Base-by-base conservation (phyloP, 2,113 vertebrate genomes). In the Phycodurus eques region DNA sequence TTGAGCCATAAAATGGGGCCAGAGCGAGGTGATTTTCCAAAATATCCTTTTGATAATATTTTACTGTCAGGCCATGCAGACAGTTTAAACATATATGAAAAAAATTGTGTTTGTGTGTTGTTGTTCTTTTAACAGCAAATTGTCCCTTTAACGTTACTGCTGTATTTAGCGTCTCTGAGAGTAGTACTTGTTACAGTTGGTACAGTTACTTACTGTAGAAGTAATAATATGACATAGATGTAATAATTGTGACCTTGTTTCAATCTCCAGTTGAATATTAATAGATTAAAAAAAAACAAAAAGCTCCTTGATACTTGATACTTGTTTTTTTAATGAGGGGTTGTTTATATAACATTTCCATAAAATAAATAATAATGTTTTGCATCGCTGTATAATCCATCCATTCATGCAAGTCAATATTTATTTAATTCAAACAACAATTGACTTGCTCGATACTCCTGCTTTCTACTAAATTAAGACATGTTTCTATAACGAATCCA, bases 401-500 rank as follows among this genome's bases (percentile, higher is more conserved):
- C 27, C 12, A 44, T 4, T 22, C 62, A 44, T 15, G 63, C 63
- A 65, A 15, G 20, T n/a, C 20, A 14, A 27, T 46, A 65, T 65
- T 65, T 13, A 64, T 44, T 65, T 14, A 13, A 22, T 65, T 14
- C 63, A 65, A 44, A 65, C 5, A 43, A n/a, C 62, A 64, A 64
- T 43, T 64, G 8, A 43, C 1, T 17, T 43, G 10, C 20, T 43
- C 20, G 62, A 62, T 11, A n/a, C 61, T 31, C 13, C 17, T 51
- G 22, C 1, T 61, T 60, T 64, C 43, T 44, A 19, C 62, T 64
- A 61, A 61, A 61, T 43, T 8, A 43, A 64, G 20, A 12, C 22
- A 31, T 47, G 47, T 66, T 66, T 66, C 15, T 3, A 31, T 13
- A 47, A 66, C 20, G 31, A 46, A 66, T 17, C 64, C 44, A 66